Conservation (phyloP, 1,140 invertebrate genomes). For the Battus philenor region DNA sequence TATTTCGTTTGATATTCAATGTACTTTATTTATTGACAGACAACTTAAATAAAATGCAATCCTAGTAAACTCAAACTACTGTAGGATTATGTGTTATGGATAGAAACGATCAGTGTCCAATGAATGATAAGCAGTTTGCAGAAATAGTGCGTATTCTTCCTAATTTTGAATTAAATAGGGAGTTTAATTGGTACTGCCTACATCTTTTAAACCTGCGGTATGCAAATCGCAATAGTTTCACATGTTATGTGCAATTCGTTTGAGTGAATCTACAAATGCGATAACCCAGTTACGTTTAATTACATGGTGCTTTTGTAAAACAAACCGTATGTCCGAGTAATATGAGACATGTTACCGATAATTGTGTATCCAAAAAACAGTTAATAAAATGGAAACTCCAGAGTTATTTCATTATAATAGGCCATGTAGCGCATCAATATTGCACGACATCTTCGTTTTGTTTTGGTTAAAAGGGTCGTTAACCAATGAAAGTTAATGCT, state of each 20-base stretch:
- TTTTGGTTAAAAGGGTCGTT: not conserved
- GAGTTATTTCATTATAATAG: conserved; percentile 13
- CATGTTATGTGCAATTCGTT: conserved; percentile 5
- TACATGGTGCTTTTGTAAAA: not conserved
- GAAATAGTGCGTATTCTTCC: no score
- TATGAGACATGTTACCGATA: not conserved
- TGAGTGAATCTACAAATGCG: not conserved
- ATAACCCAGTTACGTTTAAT: conserved; percentile 15
- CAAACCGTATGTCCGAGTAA: not conserved
- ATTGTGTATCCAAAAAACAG: not conserved
- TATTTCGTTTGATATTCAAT: no score
- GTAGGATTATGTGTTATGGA: no score
- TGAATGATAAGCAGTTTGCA: no score
- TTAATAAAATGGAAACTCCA: conserved; percentile 6
- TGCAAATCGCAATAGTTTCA: conserved; percentile 7
- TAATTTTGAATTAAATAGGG: no score
- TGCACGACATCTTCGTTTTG: conserved; percentile 11
- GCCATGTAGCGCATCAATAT: conserved; percentile 11
- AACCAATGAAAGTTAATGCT: not conserved
- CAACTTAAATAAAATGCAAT: no score
- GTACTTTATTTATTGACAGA: no score
- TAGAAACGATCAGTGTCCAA: no score
- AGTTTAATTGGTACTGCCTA: no score
- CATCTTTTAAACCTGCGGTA: no score
- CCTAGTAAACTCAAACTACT: no score